Base-by-base conservation (phyloP, 2,888 invertebrate species). In the Eutolmus rufibarbis region DNA sequence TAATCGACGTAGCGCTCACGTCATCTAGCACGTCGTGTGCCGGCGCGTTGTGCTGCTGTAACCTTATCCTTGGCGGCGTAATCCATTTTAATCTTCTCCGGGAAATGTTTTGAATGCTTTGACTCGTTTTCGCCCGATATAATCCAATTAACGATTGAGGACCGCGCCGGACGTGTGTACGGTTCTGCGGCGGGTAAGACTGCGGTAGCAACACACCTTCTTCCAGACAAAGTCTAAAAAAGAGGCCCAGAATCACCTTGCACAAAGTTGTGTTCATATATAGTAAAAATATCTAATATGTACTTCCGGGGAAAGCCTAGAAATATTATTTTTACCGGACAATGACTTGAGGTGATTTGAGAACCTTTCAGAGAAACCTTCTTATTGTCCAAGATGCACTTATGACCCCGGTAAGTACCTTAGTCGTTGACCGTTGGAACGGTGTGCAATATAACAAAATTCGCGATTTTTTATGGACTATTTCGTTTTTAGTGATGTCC, bases 101-200 rank as follows among this genome's bases (percentile, higher is more conserved):
- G 82, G 37, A 82, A 82, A 56, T 82, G 82, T 82, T 82, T 82
- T 82, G 82, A 82, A 66, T 82, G 57, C 40, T 82, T 82, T 51
- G 37, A 66, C 82, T 82, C 57, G 82, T 82, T 57, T 66, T 37
- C 37, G 82, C 57, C 57, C 37, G 37, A 57, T 82, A 66, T 82
- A 82, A 82, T 66, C 82, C 82, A 82, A 82, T 82, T 82, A 82
- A 57, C 56, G 66, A 56, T 81, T 46, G 81, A 40, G 31, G 23
- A 51, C 40, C 78, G 78, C 78, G 23, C 37, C 23, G 43, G 16
- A 78, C 23, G 78, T 19, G 23, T 43, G 43, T 12, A 14, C 28
- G 78, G 43, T 40, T 23, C n/a, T 14, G 7, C 14, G 43, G n/a
- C 43, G 23, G 12, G 19, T 16, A 37, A 19, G n/a, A 5, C 2